Evolutionary conservation across 2,888 invertebrate genomes (phyloP), one percentile per base, ranked within the genome.

Genomic region (Sycophila texana): DNA sequence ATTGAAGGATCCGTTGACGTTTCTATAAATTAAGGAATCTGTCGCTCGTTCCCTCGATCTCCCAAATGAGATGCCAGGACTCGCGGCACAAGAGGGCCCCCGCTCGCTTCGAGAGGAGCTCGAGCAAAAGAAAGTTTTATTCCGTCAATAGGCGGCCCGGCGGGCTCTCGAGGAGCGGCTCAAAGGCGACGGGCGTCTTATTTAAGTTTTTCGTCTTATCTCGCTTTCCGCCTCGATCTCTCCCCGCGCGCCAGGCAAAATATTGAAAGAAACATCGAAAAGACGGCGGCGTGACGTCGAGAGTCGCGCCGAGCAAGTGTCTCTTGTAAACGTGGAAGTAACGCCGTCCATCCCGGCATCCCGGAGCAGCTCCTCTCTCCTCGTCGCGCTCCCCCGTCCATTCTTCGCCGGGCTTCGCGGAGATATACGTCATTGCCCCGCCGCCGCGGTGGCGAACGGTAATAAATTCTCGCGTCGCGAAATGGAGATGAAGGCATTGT

Each of bases 401-500:
- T 67, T n/a, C 66, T 78, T 39, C 10, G 39, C 39, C 39, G 39
- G 67, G 74, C 61, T 26, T 55, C 39, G 30, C 49, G 60, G 58
- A 68, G 39, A 74, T 70, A 55, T 26, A 39, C 66, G 71, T 70
- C 65, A 58, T 81, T 82, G 74, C 74, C 73, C 79, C 70, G 79
- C 26, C 26, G 26, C 26, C 76, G 81, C 74, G 79, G 78, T 82
- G 82, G 74, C 79, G 82, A 80, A 71, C 79, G 82, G 82, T 82
- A 82, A 84, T 84, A 84, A 85, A 85, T 85, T 86, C 83, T 86
- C 86, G 84, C 84, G 84, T 83, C 83, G 81, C 83, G 83, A 84
- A 86, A 86, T 84, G 84, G 83, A 85, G 84, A 84, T 84, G 83
- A 84, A 83, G 84, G 84, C 85, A 87, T 86, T 87, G 86, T 86